Evolutionary conservation across 2,797 vertebrate genomes (phyloP).

Genomic region (Muscicapa comitata): DNA sequence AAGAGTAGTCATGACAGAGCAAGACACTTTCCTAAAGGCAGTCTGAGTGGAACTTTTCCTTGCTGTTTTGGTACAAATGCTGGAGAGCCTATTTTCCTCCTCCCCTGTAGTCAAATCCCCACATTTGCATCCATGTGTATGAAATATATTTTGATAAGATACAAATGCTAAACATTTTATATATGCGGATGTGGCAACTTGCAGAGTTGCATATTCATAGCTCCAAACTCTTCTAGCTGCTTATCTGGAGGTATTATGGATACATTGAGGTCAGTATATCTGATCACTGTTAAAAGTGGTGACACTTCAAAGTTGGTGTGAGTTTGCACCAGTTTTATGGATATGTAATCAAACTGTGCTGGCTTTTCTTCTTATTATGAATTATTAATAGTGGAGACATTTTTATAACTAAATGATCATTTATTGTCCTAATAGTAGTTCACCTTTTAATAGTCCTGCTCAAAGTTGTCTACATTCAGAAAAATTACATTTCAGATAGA

Average conservation of each 20-base stretch:
- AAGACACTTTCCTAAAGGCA: background rate
- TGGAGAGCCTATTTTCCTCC: background rate
- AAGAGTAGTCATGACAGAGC: background rate
- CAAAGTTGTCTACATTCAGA: background rate
- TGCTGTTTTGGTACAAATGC: background rate
- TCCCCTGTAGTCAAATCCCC: background rate
- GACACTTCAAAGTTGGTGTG: background rate
- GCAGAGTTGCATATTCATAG: background rate
- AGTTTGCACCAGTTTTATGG: background rate
- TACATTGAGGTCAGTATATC: background rate
- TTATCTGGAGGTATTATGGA: background rate
- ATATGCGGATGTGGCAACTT: background rate
- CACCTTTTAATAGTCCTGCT: background rate
- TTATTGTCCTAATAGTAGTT: background rate
- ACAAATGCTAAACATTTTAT: background rate
- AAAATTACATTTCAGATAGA: background rate
- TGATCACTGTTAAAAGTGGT: background rate
- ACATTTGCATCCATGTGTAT: background rate
- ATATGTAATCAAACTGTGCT: fast-evolving
- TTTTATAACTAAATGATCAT: background rate
- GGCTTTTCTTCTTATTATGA: background rate
- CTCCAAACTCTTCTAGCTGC: background rate
- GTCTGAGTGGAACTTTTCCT: background rate
- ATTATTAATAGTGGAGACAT: background rate
- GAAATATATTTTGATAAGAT: background rate